Evolutionary conservation across 2,113 vertebrate species (phyloP).

Genomic region (Elephantulus edwardii): DNA sequence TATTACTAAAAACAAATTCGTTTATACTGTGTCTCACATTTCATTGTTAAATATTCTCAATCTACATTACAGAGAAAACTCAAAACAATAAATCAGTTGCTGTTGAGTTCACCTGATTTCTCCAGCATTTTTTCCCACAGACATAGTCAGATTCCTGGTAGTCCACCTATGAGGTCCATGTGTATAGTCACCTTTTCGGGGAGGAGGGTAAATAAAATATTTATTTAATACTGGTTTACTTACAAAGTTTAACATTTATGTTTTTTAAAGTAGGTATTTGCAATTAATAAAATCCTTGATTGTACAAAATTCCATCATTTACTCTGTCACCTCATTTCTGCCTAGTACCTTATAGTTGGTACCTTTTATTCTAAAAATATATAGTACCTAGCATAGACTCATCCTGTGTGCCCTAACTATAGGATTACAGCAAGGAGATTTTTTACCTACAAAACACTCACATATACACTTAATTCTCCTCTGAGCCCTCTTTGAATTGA

Average conservation of each 20-base stretch:
- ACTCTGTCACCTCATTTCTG: too few relatives aligned
- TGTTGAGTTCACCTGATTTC: background rate
- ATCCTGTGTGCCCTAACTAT: background rate
- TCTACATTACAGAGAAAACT: conserved; percentile 5
- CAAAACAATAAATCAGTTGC: background rate
- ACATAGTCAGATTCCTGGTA: too few relatives aligned
- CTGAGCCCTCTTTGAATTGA: conserved; percentile 12
- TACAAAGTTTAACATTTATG: too few relatives aligned
- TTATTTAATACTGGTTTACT: too few relatives aligned
- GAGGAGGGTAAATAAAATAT: too few relatives aligned
- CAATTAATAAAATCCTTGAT: too few relatives aligned
- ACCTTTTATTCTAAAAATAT: conserved; percentile 30
- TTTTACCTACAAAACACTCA: background rate
- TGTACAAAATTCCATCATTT: too few relatives aligned
- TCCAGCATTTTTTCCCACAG: too few relatives aligned
- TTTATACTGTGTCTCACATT: conserved; percentile 2
- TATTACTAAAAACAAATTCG: conserved; percentile 22
- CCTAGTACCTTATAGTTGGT: background rate
- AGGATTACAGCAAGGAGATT: background rate
- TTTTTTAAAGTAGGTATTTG: too few relatives aligned
- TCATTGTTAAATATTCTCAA: conserved; percentile 15
- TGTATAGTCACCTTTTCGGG: too few relatives aligned
- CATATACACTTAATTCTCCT: background rate
- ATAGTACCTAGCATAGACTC: conserved; percentile 14
- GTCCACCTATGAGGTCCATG: too few relatives aligned